Evolutionary conservation across 2,113 vertebrate genomes (phyloP).

Genomic region (Reinhardtius hippoglossoides): DNA sequence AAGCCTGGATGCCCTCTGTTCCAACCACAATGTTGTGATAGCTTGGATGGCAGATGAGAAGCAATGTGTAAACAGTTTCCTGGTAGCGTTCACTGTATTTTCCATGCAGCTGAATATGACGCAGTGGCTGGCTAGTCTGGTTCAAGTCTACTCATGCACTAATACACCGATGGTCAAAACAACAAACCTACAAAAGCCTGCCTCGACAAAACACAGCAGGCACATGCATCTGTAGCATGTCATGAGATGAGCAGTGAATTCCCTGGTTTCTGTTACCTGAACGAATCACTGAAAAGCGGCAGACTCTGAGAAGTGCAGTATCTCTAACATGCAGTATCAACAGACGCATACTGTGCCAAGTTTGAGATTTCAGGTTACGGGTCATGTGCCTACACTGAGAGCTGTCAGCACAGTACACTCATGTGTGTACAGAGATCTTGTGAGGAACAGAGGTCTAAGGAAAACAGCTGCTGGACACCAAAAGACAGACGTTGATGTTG

Average conservation of each 20-base stretch:
- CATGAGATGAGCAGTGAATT: conserved; percentile 51
- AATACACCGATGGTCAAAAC: conserved; percentile 36
- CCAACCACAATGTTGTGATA: conserved; percentile 25
- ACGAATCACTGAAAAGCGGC: conserved; percentile 65
- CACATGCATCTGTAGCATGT: conserved; percentile 35
- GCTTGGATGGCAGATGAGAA: conserved; percentile 39
- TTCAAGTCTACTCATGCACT: conserved; percentile 39
- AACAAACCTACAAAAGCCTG: conserved; percentile 50
- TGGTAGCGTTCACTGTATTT: conserved; percentile 43
- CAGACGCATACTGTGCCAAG: conserved; percentile 56
- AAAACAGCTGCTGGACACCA: conserved; percentile 1
- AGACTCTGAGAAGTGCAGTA: conserved; percentile 61
- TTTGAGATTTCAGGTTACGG: conserved; percentile 60
- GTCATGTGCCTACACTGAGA: conserved; percentile 50
- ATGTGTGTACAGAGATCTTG: background rate
- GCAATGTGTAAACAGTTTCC: conserved; percentile 55
- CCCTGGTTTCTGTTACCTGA: conserved; percentile 58
- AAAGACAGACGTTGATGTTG: background rate
- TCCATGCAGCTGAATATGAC: conserved; percentile 47
- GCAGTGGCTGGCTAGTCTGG: conserved; percentile 27
- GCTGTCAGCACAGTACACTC: conserved; percentile 11
- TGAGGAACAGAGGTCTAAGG: conserved; percentile 17
- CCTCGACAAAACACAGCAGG: conserved; percentile 50
- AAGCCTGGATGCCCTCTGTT: conserved; percentile 11
- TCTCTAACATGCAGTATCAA: conserved; percentile 58